Conservation (phyloP, 2,797 vertebrate species). For the Macropus fuliginosus region DNA sequence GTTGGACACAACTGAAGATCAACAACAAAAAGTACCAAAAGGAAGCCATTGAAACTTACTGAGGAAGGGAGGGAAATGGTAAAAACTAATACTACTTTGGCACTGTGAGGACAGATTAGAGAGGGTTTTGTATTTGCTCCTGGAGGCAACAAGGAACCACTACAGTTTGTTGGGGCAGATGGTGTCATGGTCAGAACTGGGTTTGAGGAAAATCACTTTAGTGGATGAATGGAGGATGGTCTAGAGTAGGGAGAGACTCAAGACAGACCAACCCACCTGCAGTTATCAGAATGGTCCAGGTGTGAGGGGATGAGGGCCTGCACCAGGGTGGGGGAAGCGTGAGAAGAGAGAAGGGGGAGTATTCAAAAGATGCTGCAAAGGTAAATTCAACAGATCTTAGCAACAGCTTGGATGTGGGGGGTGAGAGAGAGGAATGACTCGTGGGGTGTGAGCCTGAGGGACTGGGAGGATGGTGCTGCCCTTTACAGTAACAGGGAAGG, state of each 20-base stretch:
- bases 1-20: neutral
- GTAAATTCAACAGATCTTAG: neutral
- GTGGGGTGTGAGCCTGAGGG: neutral
- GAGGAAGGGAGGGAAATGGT: neutral
- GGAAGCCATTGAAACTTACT: neutral
- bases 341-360: neutral
- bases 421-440: neutral
- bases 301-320: neutral
- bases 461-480: neutral
- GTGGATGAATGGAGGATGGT: neutral
- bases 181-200: neutral
- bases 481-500: neutral
- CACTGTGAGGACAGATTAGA: neutral
- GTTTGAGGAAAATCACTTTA: neutral
- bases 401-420: neutral
- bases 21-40: too few relatives aligned
- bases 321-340: too few relatives aligned
- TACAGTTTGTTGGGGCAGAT: neutral
- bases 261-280: neutral
- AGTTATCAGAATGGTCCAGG: neutral
- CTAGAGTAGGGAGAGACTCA: neutral
- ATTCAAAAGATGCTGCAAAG: neutral
- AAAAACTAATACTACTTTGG: neutral
- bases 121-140: neutral
- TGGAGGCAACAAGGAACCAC: neutral